Evolutionary conservation across 2,888 invertebrate genomes (phyloP), one percentile per base, ranked within the genome.

Genomic region (Morpho helenor): DNA sequence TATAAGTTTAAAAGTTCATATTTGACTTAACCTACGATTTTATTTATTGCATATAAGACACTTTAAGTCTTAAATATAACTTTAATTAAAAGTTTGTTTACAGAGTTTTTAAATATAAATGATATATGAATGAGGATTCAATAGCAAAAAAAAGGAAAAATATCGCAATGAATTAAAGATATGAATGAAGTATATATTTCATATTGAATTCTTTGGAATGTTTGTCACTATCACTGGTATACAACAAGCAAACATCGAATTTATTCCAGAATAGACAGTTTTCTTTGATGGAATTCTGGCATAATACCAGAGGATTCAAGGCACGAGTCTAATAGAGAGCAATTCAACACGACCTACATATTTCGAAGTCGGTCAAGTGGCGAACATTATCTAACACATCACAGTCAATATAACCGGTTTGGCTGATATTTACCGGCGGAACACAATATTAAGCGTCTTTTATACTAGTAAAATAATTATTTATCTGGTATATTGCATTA

Each of bases 381-480:
- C 65, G 54, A 65, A 63, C 62, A 61, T 44, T 49, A 56, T 44
- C 22, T 49, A 60, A 60, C 66, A 64, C 64, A 67, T 67, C 67
- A 67, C 67, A 67, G 67, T 64, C 64, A 64, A 60, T 60, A 60
- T 53, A 48, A 47, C 61, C 57, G 61, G 60, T 63, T 60, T 49
- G 56, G 57, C 55, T 51, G 60, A 43, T 49, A 46, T 46, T 42
- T 52, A 55, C 61, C 52, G 56, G 56, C 62, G 56, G 57, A 23
- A 42, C 48, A 45, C 44, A 9, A 39, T 10, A 42, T 9, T 22
- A 44, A 10, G 8, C 47, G 41, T 41, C 57, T 50, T 50, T 42
- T 44, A 39, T 44, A 41, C 39, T 44, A n/a, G 46, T 47, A 39
- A 39, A 45, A 10, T 3, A 7, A 8, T 45, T 45, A 10, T 9